Evolutionary conservation across 2,113 vertebrate species (phyloP).

Genomic region (Oceanodroma tethys): DNA sequence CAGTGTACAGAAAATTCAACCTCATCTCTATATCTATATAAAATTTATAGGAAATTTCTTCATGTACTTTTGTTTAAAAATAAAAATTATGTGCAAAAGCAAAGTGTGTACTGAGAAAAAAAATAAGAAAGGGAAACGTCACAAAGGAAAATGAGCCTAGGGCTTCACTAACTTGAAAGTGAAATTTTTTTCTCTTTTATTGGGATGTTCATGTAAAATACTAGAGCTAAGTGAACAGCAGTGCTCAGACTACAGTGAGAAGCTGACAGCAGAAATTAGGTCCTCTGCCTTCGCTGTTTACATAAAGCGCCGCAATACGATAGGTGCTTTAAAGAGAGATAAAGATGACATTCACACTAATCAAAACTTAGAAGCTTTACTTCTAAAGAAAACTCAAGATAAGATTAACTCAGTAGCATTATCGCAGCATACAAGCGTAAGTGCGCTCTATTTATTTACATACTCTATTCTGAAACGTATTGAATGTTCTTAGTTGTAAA

Average conservation of each 20-base stretch:
- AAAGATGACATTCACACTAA: background rate
- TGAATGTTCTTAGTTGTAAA: background rate
- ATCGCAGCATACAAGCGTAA: background rate
- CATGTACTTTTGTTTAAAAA: background rate
- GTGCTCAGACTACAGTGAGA: background rate
- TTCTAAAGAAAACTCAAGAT: background rate
- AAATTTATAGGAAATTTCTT: background rate
- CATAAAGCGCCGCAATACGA: accelerated
- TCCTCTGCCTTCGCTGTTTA: background rate
- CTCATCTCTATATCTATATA: background rate
- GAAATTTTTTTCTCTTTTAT: background rate
- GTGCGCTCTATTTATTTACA: background rate
- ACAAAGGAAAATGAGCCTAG: background rate
- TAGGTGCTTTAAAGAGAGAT: background rate
- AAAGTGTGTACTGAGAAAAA: background rate
- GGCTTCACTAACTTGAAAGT: background rate
- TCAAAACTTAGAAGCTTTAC: background rate
- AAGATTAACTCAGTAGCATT: background rate
- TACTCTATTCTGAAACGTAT: background rate
- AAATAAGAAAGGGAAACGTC: background rate
- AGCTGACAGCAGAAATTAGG: background rate
- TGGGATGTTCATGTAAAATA: background rate
- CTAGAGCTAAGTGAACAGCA: background rate
- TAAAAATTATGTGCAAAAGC: background rate
- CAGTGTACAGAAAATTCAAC: background rate